phyloP scores from a whole-genome alignment of 2,113 vertebrate species.

The Nymphicus hollandicus region DNA sequence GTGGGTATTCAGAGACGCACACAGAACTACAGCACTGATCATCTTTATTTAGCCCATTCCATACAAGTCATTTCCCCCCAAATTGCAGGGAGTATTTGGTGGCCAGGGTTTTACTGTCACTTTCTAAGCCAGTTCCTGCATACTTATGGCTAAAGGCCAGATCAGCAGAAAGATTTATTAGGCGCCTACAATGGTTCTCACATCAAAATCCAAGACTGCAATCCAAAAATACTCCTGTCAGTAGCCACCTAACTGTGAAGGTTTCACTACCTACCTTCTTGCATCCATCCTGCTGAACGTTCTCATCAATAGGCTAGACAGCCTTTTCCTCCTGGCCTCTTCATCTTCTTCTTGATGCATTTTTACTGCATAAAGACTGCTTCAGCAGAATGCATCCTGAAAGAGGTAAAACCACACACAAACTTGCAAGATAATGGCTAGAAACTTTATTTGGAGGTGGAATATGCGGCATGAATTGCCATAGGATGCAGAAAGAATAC shows the following conservation, averaged over 20 bases:
- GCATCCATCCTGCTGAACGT: neutral
- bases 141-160: neutral
- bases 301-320: neutral
- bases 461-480: neutral
- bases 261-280: neutral
- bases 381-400: neutral
- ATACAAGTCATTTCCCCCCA: neutral
- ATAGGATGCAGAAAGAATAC: neutral
- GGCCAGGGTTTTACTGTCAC: neutral
- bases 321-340: neutral
- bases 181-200: neutral
- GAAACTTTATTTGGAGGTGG: neutral
- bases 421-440: neutral
- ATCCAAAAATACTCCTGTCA: neutral
- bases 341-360: neutral
- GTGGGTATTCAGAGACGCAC: conserved; percentile 32
- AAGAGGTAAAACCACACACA: neutral
- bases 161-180: neutral
- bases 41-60: conserved; percentile 1
- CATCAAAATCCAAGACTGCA: neutral
- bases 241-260: neutral
- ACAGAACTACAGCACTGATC: neutral
- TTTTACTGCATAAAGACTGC: neutral
- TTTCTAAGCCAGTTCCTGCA: neutral
- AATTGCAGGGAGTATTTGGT: neutral